Percentiles rank a stretch among this genome's conserved stretches.
Evolutionary conservation across 2,888 invertebrate species (phyloP).

Genomic region (Chelonus formosanus): DNA sequence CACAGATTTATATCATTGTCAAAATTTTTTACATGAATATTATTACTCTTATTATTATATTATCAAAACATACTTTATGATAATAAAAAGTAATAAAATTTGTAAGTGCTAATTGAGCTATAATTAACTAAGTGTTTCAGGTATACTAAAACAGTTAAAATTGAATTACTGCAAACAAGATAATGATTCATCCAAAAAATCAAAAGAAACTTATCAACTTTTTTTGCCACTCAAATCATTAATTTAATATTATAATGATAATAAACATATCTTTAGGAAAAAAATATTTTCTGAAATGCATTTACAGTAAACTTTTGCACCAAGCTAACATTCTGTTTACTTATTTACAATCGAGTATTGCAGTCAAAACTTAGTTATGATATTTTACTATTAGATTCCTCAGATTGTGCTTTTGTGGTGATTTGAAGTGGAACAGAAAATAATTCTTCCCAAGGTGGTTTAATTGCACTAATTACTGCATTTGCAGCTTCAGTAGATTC

Average conservation of each 20-base stretch:
- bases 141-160: too few species aligned
- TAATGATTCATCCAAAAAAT: too few species aligned
- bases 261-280: too few species aligned
- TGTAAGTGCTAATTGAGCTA: background rate
- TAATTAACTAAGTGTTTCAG: background rate
- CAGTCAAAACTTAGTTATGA: too few species aligned
- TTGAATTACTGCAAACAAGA: too few species aligned
- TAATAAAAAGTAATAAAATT: background rate
- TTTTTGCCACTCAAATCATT: too few species aligned
- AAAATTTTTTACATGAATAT: background rate
- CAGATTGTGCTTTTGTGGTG: conserved; percentile 42
- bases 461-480: conserved; percentile 66
- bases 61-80: background rate
- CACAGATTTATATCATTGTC: conserved; percentile 40
- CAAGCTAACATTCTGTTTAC: too few species aligned
- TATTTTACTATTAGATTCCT: background rate
- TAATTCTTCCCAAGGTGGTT: conserved; percentile 68
- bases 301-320: too few species aligned
- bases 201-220: too few species aligned
- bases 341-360: too few species aligned
- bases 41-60: background rate
- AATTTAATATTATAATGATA: too few species aligned
- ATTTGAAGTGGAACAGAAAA: conserved; percentile 68
- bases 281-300: too few species aligned
- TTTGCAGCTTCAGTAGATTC: conserved; percentile 65